Evolutionary conservation across 2,797 vertebrate genomes (phyloP).

Genomic region (Eutrigla gurnardus): DNA sequence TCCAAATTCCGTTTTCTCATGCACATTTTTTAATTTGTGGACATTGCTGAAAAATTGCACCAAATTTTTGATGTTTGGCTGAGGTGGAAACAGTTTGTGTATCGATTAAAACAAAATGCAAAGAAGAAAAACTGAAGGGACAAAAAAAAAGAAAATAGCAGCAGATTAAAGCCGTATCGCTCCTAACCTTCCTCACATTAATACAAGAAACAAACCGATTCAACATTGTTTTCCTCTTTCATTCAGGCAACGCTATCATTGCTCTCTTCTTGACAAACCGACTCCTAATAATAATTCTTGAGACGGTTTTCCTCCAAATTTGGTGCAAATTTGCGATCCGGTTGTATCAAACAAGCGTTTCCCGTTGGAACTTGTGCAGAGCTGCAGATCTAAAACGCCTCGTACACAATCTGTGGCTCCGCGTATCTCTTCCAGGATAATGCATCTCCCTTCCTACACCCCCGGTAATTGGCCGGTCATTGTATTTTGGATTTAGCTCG

Average conservation of each 20-base stretch:
- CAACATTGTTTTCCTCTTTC: not conserved
- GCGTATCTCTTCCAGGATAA: constrained; percentile 15
- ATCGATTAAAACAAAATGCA: not conserved
- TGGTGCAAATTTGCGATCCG: not conserved
- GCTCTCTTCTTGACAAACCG: too few species aligned
- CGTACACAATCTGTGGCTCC: not conserved
- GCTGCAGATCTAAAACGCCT: not conserved
- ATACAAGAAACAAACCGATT: not conserved
- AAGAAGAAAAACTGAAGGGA: too few species aligned
- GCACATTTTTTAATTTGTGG: not conserved
- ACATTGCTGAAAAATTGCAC: not conserved
- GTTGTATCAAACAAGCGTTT: too few species aligned
- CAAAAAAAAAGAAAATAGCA: too few species aligned
- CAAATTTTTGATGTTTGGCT: too few species aligned
- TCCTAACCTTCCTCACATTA: not conserved
- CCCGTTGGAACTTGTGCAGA: too few species aligned
- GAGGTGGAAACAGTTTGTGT: too few species aligned
- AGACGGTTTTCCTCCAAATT: not conserved
- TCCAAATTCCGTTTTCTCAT: not conserved
- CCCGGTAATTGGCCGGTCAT: constrained; percentile 21
- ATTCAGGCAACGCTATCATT: too few species aligned
- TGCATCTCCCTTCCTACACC: constrained; percentile 29
- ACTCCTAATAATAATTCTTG: too few species aligned
- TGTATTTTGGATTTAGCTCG: constrained; percentile 49
- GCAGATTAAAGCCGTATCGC: not conserved